Conservation (phyloP, 92 coral and sea anemone species). For the Hydrozoanthus gracilis region DNA sequence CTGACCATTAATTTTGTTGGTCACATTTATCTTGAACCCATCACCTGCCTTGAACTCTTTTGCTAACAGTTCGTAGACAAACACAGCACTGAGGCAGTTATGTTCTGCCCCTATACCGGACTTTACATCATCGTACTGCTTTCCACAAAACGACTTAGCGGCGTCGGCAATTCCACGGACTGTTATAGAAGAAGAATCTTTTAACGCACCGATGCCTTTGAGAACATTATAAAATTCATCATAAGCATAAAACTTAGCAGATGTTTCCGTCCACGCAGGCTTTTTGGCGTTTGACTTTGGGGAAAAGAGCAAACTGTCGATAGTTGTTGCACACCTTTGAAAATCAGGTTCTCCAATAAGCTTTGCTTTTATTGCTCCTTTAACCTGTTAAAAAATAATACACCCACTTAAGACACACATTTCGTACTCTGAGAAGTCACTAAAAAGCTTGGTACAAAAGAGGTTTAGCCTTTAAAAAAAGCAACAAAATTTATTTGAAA, state of each 20-base stretch:
- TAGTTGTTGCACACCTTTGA: neutral
- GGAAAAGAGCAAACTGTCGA: neutral
- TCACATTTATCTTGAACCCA: neutral
- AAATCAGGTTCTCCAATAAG: neutral
- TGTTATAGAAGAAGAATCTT: conserved; percentile 8
- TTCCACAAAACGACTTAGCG: conserved; percentile 23
- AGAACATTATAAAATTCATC: conserved; percentile 33
- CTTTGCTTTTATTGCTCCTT: neutral
- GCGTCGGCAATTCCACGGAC: conserved; percentile 33
- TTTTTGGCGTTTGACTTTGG: neutral
- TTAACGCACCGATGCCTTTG: conserved; percentile 48
- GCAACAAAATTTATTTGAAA: too few species aligned
- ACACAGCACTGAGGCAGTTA: conserved; percentile 34
- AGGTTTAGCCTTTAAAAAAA: too few species aligned
- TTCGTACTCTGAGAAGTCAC: neutral
- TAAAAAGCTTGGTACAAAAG: too few species aligned
- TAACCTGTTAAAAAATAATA: neutral
- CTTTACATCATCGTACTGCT: conserved; percentile 38
- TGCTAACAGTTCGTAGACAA: conserved; percentile 37
- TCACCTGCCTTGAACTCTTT: conserved; percentile 23
- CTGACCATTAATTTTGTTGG: conserved; percentile 16
- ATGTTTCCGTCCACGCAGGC: conserved; percentile 5
- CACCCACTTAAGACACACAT: neutral
- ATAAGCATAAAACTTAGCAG: conserved; percentile 23
- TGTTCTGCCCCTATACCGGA: neutral